Conservation (phyloP, 1,140 invertebrate species). For the Marisa cornuarietis region DNA sequence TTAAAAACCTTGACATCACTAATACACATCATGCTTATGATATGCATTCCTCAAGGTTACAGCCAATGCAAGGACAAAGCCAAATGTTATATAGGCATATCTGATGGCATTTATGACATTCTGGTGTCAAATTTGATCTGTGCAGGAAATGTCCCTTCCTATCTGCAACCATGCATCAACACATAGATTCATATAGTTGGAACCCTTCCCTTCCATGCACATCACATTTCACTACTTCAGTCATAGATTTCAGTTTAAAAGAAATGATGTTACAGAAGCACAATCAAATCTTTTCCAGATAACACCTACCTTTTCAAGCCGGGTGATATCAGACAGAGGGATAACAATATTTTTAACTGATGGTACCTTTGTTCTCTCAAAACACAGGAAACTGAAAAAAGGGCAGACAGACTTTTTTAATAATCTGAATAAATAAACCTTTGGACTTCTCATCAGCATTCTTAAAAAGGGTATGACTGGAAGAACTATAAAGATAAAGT, state of each 20-base stretch:
- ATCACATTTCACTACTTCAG: no score
- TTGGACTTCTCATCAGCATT: neutral
- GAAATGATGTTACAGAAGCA: neutral
- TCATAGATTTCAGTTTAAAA: neutral
- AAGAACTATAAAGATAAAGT: neutral
- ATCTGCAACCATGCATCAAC: no score
- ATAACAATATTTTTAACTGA: conserved; percentile 66
- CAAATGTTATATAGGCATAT: no score
- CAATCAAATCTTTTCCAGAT: neutral
- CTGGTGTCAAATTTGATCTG: no score
- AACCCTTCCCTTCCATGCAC: no score
- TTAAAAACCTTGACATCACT: no score
- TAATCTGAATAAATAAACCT: conserved; percentile 8
- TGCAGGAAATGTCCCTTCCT: no score
- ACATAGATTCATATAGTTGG: no score
- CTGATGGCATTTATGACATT: no score
- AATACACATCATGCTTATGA: no score
- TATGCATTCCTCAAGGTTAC: no score
- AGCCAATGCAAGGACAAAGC: no score
- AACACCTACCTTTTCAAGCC: conserved; percentile 63
- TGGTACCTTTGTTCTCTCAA: conserved; percentile 66
- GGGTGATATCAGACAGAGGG: conserved; percentile 61
- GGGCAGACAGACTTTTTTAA: conserved; percentile 19
- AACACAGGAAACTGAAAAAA: conserved; percentile 66
- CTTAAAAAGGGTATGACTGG: neutral